Base-by-base conservation (phyloP, 1,140 invertebrate genomes). In the Pogonus chalceus region DNA sequence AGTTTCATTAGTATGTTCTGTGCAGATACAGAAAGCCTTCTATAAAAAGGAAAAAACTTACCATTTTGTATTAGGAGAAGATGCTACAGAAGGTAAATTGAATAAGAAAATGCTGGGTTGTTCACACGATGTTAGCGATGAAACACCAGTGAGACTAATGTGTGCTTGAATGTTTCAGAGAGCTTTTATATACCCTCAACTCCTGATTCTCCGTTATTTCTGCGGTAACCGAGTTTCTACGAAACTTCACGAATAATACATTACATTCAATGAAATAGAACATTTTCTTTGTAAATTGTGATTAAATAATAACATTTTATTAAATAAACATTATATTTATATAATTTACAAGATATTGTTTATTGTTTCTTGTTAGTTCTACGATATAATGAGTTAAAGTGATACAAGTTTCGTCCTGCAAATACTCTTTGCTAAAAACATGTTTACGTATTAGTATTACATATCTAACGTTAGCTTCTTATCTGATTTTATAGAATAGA, bases 41-140 rank as follows among this genome's bases (percentile, higher is more conserved):
- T 31, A 31, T 31, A 31, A 31, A 31, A 31, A 31, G 4, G 14
- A 31, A 31, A n/a, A n/a, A n/a, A n/a, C 37, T 43, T 43, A 43
- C 37, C 37, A 43, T 43, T 43, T 43, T 43, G 26, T 7, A 31
- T 7, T 43, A 43, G 9, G 37, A 10, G 37, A 43, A 43, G 26
- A 10, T 43, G 7, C 3, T 10, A 16, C 4, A 43, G 37, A 43
- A 43, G 37, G 18, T 16, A 43, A 14, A 31, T 7, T 7, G 26
- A 31, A 31, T 31, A 31, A 31, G 26, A 7, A 7, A 7, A 14
- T 31, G 7, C 7, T 14, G 4, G 26, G 26, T 31, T 4, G 9
- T 43, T 43, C 37, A 43, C 37, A 12, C 37, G 37, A 43, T 43
- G 37, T 43, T 43, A 18, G 37, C 18, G 18, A 43, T 43, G 37